phyloP scores from a whole-genome alignment of 1,140 invertebrate species.

The Nymphalis io region DNA sequence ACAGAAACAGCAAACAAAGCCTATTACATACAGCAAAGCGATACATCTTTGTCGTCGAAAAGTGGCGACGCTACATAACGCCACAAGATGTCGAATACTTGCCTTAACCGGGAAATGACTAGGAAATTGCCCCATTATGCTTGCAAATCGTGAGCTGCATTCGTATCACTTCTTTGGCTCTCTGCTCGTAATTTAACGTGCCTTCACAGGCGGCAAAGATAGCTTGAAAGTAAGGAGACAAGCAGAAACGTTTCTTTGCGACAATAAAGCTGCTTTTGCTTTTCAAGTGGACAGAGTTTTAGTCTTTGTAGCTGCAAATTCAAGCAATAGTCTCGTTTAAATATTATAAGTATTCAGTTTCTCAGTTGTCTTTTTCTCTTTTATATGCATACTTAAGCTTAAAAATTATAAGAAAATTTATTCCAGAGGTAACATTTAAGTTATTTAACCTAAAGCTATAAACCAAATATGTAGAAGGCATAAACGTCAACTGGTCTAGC shows the following conservation, averaged over 20 bases:
- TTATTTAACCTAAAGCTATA: too few relatives aligned
- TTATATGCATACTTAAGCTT: not conserved
- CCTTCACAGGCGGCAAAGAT: conserved; percentile 37
- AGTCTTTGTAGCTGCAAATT: conserved; percentile 11
- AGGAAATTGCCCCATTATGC: conserved; percentile 78
- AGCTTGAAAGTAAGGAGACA: conserved; percentile 20
- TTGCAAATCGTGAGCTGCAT: conserved; percentile 76
- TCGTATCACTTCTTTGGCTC: conserved; percentile 65
- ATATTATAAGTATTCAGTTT: not conserved
- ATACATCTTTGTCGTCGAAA: conserved; percentile 28
- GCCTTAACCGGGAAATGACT: conserved; percentile 67
- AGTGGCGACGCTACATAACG: conserved; percentile 33
- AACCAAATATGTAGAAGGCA: too few relatives aligned
- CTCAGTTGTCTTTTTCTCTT: not conserved
- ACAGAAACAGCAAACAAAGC: not conserved
- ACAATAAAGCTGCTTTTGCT: conserved; percentile 7
- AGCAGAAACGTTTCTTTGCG: conserved; percentile 22
- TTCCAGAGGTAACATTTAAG: too few relatives aligned
- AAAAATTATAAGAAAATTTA: too few relatives aligned
- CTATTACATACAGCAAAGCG: not conserved
- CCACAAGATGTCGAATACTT: conserved; percentile 70
- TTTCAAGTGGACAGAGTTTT: conserved; percentile 11
- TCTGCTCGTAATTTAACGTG: conserved; percentile 60
- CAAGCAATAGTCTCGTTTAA: not conserved
- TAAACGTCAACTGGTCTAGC: too few relatives aligned